phyloP scores from a whole-genome alignment of 2,888 invertebrate genomes.

The Unio pictorum region DNA sequence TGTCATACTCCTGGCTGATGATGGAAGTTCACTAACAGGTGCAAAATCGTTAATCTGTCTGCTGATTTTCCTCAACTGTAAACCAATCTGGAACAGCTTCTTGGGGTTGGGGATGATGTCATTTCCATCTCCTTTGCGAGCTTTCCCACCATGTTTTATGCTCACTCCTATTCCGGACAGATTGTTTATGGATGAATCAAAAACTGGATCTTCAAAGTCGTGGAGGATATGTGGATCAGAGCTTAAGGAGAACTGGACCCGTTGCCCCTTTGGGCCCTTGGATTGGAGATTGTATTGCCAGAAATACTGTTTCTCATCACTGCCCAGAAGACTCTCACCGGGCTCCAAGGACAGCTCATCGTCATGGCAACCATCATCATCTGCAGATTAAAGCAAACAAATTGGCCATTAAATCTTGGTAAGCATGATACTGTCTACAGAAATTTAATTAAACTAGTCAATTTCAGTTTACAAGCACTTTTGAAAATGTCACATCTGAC shows the following conservation, averaged over 20 bases:
- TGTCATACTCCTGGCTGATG: constrained; percentile 55
- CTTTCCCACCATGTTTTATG: constrained; percentile 74
- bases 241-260: constrained; percentile 75
- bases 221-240: constrained; percentile 94
- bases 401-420: too few relatives aligned
- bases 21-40: constrained; percentile 85
- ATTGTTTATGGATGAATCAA: constrained; percentile 80
- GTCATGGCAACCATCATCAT: constrained; percentile 39
- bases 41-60: constrained; percentile 96
- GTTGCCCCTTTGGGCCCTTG: constrained; percentile 96
- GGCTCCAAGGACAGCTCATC: constrained; percentile 22
- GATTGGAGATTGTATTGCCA: constrained; percentile 99
- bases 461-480: too few relatives aligned
- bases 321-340: constrained; percentile 26
- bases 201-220: constrained; percentile 94
- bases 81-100: constrained; percentile 91
- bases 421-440: too few relatives aligned
- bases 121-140: constrained; percentile 97
- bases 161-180: constrained; percentile 42
- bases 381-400: constrained; percentile 14
- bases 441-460: too few relatives aligned
- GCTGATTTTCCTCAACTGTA: constrained; percentile 91
- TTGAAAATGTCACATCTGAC: too few relatives aligned
- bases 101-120: constrained; percentile 95
- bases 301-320: constrained; percentile 78